A percentile compares a stretch with the other conserved stretches of the same genome.
Conservation (phyloP, 1,140 invertebrate genomes). For the Orchestia grillus region DNA sequence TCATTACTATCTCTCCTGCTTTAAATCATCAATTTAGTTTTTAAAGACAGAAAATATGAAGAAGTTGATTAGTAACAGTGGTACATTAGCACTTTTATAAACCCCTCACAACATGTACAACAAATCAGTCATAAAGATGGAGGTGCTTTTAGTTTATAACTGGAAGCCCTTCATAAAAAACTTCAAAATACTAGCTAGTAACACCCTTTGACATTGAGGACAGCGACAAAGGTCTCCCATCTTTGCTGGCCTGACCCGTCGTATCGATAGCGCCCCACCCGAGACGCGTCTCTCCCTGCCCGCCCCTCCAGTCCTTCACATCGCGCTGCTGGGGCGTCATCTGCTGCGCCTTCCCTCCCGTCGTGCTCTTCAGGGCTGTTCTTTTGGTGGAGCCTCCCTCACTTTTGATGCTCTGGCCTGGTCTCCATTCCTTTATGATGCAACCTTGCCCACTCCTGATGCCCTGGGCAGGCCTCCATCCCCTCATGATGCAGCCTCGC, state of each 20-base stretch:
- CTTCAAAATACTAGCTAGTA: not conserved
- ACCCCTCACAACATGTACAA: too few relatives aligned
- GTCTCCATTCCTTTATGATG: not conserved
- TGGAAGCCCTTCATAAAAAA: not conserved
- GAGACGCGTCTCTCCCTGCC: too few relatives aligned
- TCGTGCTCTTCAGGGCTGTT: too few relatives aligned
- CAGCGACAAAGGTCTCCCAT: not conserved
- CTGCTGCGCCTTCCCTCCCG: too few relatives aligned
- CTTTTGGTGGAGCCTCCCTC: too few relatives aligned
- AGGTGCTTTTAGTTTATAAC: not conserved
- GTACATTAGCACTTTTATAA: too few relatives aligned
- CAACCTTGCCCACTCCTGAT: not conserved
- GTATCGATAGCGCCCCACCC: not conserved
- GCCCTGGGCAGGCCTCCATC: not conserved
- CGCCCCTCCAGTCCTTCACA: too few relatives aligned
- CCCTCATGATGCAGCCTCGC: not conserved
- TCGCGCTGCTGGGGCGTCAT: too few relatives aligned
- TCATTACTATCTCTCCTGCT: too few relatives aligned
- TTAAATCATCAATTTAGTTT: not conserved
- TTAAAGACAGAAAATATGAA: not conserved
- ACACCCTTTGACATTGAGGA: not conserved
- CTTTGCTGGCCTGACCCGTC: not conserved
- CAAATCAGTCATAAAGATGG: too few relatives aligned
- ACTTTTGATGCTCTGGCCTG: too few relatives aligned
- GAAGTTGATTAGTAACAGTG: too few relatives aligned